Conservation (phyloP, 2,888 invertebrate species). For the Liodrosophila aerea region DNA sequence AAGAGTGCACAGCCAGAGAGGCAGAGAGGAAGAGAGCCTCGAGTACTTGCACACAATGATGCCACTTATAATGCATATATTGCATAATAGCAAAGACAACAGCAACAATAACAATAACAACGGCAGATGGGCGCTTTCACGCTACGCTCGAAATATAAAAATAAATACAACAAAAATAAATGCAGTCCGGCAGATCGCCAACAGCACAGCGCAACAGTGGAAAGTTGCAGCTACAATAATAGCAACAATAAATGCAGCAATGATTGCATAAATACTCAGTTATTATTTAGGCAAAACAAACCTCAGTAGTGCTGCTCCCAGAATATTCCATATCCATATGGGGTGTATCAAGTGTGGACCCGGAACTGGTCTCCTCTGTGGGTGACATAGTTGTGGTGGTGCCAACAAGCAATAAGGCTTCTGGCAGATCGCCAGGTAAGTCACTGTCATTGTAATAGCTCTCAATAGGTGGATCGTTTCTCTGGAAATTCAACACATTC, state of each 20-base stretch:
- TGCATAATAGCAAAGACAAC: slow-evolving; percentile 45
- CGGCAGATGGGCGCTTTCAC: slow-evolving; percentile 54
- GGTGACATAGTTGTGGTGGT: slow-evolving; percentile 48
- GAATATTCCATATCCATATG: slow-evolving; percentile 37
- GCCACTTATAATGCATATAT: slow-evolving; percentile 54
- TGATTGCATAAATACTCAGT: slow-evolving; percentile 13
- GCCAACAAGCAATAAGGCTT: slow-evolving; percentile 55
- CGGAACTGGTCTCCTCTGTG: slow-evolving; percentile 51
- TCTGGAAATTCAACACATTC: slow-evolving; percentile 37
- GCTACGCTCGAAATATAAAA: slow-evolving; percentile 63
- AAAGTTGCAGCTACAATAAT: slow-evolving; percentile 47
- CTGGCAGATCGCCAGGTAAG: slow-evolving; percentile 28
- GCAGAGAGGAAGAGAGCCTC: background rate
- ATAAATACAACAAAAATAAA: slow-evolving; percentile 48
- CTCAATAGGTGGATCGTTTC: too few species aligned
- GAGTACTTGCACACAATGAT: slow-evolving; percentile 23
- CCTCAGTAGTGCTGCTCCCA: slow-evolving; percentile 48
- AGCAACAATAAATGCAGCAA: slow-evolving; percentile 14
- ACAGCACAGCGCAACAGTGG: slow-evolving; percentile 33
- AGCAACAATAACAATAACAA: slow-evolving; percentile 25
- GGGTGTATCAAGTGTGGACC: slow-evolving; percentile 18
- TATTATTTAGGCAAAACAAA: slow-evolving; percentile 33
- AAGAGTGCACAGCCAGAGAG: slow-evolving; percentile 3
- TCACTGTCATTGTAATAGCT: background rate
- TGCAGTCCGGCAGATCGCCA: slow-evolving; percentile 56